phyloP scores from a whole-genome alignment of 1,140 invertebrate genomes.

The Eupristina koningsbergeri region DNA sequence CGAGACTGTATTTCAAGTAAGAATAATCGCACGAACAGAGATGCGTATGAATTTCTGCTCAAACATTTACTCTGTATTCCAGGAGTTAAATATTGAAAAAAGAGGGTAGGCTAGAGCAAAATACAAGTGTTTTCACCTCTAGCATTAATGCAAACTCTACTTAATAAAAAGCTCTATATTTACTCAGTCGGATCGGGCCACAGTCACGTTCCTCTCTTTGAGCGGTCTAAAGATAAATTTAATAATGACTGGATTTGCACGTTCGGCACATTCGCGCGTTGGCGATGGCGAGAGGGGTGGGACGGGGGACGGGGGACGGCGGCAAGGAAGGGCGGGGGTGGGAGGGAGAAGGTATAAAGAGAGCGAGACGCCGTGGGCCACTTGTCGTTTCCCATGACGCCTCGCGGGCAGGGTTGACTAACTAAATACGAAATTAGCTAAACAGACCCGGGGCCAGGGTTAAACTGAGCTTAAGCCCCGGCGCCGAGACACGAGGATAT shows the following conservation, averaged over 20 bases:
- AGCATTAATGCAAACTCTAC: constrained; percentile 4
- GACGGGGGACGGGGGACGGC: not conserved
- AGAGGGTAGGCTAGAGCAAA: not conserved
- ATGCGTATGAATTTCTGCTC: not conserved
- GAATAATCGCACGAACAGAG: not conserved
- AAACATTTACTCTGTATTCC: not conserved
- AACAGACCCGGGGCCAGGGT: constrained; percentile 69
- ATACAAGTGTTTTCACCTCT: not conserved
- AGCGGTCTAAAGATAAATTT: constrained; percentile 50
- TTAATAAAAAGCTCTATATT: constrained; percentile 47
- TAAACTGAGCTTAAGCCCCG: constrained; percentile 68
- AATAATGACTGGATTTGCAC: constrained; percentile 53
- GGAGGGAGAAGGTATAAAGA: constrained; percentile 33
- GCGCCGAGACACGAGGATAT: constrained; percentile 38
- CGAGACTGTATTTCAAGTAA: not conserved
- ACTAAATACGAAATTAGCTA: constrained; percentile 72
- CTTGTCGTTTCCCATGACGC: constrained; percentile 72
- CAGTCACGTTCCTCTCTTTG: constrained; percentile 52
- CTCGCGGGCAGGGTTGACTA: constrained; percentile 71
- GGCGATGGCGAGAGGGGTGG: not conserved
- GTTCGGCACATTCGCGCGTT: constrained; percentile 45
- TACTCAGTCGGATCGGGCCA: constrained; percentile 28
- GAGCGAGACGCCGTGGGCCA: constrained; percentile 57
- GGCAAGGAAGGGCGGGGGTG: not conserved
- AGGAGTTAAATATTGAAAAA: not conserved